Base-by-base conservation (phyloP, 2,888 invertebrate genomes). In the Euphydryas editha region DNA sequence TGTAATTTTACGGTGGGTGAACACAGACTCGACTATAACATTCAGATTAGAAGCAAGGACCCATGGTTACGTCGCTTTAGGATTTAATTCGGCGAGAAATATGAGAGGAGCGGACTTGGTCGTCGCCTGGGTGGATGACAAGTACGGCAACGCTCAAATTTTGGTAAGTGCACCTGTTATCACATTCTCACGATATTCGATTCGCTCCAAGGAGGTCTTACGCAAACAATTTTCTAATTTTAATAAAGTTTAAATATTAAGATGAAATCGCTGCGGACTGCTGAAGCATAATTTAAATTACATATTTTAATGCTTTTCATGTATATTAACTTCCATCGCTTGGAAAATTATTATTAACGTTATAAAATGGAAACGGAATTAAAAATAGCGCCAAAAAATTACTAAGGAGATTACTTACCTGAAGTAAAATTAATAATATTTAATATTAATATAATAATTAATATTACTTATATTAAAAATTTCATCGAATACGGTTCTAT, bases 91-190 rank as follows among this genome's bases (percentile, higher is more conserved):
- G 64, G 95, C 95, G 81, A 96, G 97, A 71, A 94, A 95, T 74
- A 95, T 96, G 95, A 94, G 95, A 80, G 96, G 96, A 56, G 95
- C 97, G 67, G 98, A 98, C 93, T 95, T 98, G 90, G 95, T 97
- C 75, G 95, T 98, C 82, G 97, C 96, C 68, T 98, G 98, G 98
- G 96, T 98, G 75, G 96, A 97, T 90, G 95, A 96, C 82, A 86
- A 86, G 79, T 91, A 88, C 79, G 91, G 90, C 76, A 90, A 87
- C 89, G 96, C 96, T 77, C 95, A 96, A 88, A 94, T 97, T 87
- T 95, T 96, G 95, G 97, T 97, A 88, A 95, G 95, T 94, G 54
- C 65, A 68, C 64, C 76, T 76, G 76, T 68, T 70, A 71, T 74
- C 72, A 64, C 73, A 36, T 75, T 77, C 74, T 72, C 75, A 76